Evolutionary conservation across 1,140 invertebrate genomes (phyloP), one percentile per base, ranked within the genome.

Genomic region (Trichoplusia ni): DNA sequence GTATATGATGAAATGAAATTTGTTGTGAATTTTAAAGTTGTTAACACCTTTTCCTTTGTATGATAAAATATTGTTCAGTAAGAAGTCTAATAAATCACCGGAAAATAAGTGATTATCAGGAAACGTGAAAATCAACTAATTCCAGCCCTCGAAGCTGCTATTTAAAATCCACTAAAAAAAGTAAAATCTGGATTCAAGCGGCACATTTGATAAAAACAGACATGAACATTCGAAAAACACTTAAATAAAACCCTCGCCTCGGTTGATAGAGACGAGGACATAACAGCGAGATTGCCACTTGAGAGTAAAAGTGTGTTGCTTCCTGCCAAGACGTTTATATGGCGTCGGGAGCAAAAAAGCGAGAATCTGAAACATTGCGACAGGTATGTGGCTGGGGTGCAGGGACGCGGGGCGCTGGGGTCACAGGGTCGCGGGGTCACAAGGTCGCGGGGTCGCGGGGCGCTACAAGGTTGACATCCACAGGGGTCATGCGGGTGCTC

Each of bases 401-500:
- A 49, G 44, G 44, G 65, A 14, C 19, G 49, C 4, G 62, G 37
- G 14, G 42, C 8, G n/a, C 37, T 31, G 62, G 16, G 33, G 19
- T 14, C 14, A 7, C 47, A 60, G 38, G 46, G 67, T 51, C 23
- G 21, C 23, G 27, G 44, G 63, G 13, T 23, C 38, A 13, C 14
- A 18, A 35, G 53, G 11, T 13, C 46, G 25, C 11, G 42, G 42
- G 21, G 14, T 4, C 25, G 38, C n/a, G 64, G 35, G 42, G 25
- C 51, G 29, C 49, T 51, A 58, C 38, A 35, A 40, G 69, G 71
- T 47, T 63, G 77, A 77, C 76, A 65, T 74, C 77, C 80, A 73
- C 68, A 73, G 64, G 82, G 82, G 78, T 40, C 87, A 89, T 90
- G 87, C 86, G 79, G 81, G 82, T 85, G 75, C 83, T 71, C 75